Evolutionary conservation across 2,888 invertebrate genomes (phyloP).

Genomic region (Dichetophora obliterata): DNA sequence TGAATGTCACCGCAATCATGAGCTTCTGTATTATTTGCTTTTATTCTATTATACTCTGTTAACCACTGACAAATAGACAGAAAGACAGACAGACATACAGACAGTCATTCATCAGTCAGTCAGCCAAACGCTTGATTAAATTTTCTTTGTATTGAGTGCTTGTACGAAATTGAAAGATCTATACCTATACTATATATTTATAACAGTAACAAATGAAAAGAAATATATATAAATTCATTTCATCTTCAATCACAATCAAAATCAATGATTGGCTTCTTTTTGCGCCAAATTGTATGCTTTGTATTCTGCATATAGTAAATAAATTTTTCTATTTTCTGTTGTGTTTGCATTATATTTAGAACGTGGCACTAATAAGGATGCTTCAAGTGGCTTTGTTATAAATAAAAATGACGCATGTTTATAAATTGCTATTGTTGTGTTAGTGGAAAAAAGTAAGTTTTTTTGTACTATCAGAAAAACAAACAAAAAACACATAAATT

Average conservation of each 20-base stretch:
- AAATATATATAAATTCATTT: slow-evolving; percentile 24
- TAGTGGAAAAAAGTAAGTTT: too few species aligned
- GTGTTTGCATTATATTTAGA: background rate
- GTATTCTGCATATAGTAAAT: background rate
- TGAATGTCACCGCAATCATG: slow-evolving; percentile 1
- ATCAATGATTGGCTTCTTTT: slow-evolving; percentile 34
- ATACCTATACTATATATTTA: background rate
- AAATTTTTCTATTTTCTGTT: background rate
- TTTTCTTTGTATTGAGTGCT: slow-evolving; percentile 28
- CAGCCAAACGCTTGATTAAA: slow-evolving; percentile 25
- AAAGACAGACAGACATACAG: background rate
- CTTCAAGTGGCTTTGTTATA: background rate
- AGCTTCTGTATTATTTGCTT: background rate
- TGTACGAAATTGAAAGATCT: slow-evolving; percentile 22
- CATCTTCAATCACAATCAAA: slow-evolving; percentile 30
- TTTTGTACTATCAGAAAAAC: too few species aligned
- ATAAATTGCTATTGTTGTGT: background rate
- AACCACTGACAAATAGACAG: background rate
- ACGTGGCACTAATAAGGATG: slow-evolving; percentile 6
- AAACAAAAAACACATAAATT: too few species aligned
- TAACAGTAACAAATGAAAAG: slow-evolving; percentile 17
- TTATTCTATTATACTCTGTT: background rate
- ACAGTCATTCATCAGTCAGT: background rate
- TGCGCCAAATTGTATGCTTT: slow-evolving; percentile 20
- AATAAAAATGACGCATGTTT: background rate